phyloP scores from a whole-genome alignment of 2,797 vertebrate species.

The Arnoldichthys spilopterus region DNA sequence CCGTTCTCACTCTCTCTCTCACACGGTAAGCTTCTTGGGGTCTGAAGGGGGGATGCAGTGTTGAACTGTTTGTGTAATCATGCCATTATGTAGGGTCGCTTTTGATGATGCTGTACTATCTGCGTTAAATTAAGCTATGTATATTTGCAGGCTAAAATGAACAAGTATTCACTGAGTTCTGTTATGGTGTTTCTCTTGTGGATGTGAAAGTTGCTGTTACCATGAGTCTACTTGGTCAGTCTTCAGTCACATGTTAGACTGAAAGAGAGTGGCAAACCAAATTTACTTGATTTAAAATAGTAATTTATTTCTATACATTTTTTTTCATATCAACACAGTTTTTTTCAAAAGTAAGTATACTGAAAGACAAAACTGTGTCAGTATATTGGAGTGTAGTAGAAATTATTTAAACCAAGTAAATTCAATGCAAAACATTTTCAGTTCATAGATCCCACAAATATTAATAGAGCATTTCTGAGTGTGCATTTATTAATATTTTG shows the following conservation, averaged over 20 bases:
- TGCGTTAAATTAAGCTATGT: neutral
- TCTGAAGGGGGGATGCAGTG: neutral
- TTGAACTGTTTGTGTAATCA: neutral
- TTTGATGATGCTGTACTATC: neutral
- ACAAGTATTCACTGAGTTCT: neutral
- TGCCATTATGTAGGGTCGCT: neutral
- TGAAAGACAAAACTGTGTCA: neutral
- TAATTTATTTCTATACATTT: too few species aligned
- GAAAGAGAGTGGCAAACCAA: neutral
- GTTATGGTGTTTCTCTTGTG: neutral
- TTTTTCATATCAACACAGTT: neutral
- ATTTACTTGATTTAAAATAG: neutral
- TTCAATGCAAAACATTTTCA: neutral
- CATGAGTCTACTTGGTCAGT: neutral
- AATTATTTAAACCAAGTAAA: neutral
- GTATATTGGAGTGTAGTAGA: too few species aligned
- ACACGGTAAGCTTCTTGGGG: constrained; percentile 40
- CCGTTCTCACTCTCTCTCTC: neutral
- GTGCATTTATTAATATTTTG: neutral
- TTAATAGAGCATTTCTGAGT: neutral
- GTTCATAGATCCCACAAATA: neutral
- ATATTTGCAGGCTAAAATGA: neutral
- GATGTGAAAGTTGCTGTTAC: neutral
- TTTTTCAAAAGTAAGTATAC: neutral
- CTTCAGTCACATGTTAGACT: neutral